Conservation (phyloP, 2,888 invertebrate genomes). For the Antitype chi region DNA sequence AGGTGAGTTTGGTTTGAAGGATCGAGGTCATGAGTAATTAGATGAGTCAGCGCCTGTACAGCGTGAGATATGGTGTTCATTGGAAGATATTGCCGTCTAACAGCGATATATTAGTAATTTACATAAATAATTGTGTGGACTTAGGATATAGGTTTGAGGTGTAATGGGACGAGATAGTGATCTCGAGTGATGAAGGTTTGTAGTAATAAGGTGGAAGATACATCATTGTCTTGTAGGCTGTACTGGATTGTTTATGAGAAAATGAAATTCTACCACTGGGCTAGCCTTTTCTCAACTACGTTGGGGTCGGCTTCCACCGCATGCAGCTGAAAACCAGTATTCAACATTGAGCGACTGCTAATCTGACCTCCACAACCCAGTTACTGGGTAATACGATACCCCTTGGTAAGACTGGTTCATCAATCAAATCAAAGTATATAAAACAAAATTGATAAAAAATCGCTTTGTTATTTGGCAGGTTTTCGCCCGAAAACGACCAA, state of each 20-base stretch:
- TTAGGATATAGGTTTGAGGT: constrained; percentile 34
- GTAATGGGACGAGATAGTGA: constrained; percentile 33
- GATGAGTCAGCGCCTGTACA: constrained; percentile 44
- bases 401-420: too few species aligned
- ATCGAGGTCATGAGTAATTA: constrained; percentile 36
- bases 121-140: constrained; percentile 56
- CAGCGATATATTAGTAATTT: constrained; percentile 53
- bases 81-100: constrained; percentile 50
- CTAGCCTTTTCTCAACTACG: too few species aligned
- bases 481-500: neutral
- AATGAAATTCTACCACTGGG: neutral
- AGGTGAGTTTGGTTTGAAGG: constrained; percentile 16
- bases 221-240: neutral
- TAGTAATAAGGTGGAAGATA: neutral
- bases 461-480: neutral
- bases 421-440: neutral
- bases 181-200: constrained; percentile 12
- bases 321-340: too few species aligned
- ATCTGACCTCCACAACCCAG: too few species aligned
- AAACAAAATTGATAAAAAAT: neutral
- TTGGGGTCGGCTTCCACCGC: too few species aligned
- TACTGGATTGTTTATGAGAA: neutral
- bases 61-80: constrained; percentile 53
- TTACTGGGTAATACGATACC: too few species aligned
- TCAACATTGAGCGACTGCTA: too few species aligned